A percentile compares a stretch with the other conserved stretches of the same genome.
These are phyloP conservation scores for Drosophila nigritarsus DNA, from an alignment of 2,888 invertebrate species.

Conservation along the genomic window DNA sequence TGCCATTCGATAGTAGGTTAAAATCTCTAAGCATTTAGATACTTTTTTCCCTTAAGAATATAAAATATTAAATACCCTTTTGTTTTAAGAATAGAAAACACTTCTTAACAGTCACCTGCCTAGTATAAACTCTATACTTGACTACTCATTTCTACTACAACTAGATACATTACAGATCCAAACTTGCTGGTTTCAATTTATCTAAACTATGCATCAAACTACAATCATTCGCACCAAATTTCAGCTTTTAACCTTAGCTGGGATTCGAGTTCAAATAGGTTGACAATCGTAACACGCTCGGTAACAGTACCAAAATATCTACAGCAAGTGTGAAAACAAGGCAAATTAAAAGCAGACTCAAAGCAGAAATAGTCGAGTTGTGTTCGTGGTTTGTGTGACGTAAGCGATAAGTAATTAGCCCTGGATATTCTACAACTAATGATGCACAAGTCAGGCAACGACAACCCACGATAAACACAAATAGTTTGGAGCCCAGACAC, in stretches of 20 bases:
- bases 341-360: constrained; percentile 9
- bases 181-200: too few species aligned
- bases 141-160: neutral
- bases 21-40: too few species aligned
- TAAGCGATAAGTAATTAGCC: constrained; percentile 50
- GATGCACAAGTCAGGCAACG: constrained; percentile 52
- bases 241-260: neutral
- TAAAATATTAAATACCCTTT: constrained; percentile 6
- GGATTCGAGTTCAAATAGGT: neutral
- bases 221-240: neutral
- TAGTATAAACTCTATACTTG: neutral
- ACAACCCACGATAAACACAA: constrained; percentile 26
- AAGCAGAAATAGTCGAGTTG: constrained; percentile 22
- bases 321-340: neutral
- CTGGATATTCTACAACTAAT: constrained; percentile 38
- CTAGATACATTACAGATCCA: neutral
- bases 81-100: neutral
- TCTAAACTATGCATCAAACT: neutral
- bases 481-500: constrained; percentile 1
- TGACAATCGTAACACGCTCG: neutral
- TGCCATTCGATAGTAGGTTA: too few species aligned
- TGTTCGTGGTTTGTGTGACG: constrained; percentile 11
- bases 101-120: neutral
- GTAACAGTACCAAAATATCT: neutral
- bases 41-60: neutral